These are phyloP conservation scores for Lepetodrilus schrolli DNA, from an alignment of 2,888 invertebrate genomes.

Conservation along the genomic window DNA sequence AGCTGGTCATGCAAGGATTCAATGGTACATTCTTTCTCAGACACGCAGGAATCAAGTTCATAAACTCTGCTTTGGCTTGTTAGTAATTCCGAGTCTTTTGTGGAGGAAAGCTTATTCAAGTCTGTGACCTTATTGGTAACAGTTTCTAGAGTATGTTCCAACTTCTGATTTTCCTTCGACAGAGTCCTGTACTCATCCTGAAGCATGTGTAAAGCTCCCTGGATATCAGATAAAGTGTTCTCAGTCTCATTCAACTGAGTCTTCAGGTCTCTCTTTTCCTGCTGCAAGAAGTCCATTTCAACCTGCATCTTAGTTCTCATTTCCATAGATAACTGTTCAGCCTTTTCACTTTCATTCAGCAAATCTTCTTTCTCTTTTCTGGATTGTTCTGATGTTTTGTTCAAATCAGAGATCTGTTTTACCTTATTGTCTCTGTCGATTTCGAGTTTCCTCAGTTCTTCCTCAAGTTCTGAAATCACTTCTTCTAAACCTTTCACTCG, in stretches of 20 bases:
- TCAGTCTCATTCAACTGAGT: neutral
- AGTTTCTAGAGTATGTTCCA: neutral
- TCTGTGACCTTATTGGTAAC: slow-evolving; percentile 1
- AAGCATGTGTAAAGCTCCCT: neutral
- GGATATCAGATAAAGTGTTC: neutral
- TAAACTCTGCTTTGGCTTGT: neutral
- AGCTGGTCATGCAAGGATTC: neutral
- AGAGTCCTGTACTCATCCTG: slow-evolving; percentile 12
- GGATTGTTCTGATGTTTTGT: slow-evolving; percentile 22
- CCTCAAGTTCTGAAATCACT: neutral
- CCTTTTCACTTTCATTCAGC: slow-evolving; percentile 23
- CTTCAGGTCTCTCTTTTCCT: neutral
- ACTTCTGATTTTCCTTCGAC: neutral
- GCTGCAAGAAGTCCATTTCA: neutral
- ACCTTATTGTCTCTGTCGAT: neutral
- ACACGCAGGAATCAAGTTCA: neutral
- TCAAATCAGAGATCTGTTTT: neutral
- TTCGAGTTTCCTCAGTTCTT: neutral
- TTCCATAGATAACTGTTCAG: neutral
- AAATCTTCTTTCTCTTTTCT: slow-evolving; percentile 35
- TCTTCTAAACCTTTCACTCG: neutral
- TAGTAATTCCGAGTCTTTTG: neutral
- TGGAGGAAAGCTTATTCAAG: neutral
- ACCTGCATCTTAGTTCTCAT: neutral
- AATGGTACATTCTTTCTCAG: neutral